Conservation (phyloP, 2,797 vertebrate species). For the Argya squamiceps region DNA sequence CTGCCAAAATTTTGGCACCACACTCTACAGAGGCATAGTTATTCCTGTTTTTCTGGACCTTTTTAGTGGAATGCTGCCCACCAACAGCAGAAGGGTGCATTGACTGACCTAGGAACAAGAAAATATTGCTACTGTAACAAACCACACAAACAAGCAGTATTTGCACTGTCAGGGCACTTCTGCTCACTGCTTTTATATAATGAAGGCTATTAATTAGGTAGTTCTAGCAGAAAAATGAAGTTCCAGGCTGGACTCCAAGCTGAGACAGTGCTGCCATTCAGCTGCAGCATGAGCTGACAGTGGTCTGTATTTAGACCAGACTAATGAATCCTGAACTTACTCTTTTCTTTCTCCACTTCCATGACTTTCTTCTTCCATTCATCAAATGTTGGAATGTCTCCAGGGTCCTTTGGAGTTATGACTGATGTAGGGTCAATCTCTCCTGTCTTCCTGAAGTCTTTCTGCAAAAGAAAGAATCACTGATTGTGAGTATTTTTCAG, state of each 20-base stretch:
- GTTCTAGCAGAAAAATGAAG: background rate
- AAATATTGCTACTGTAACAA: slow-evolving; percentile 4
- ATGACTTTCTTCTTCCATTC: slow-evolving; percentile 99
- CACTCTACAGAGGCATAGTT: slow-evolving; percentile 99
- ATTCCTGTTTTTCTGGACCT: slow-evolving; percentile 97
- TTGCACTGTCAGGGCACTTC: background rate
- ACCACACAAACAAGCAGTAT: background rate
- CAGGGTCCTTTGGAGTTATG: slow-evolving; percentile 82
- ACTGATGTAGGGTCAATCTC: slow-evolving; percentile 85
- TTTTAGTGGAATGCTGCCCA: slow-evolving; percentile 87
- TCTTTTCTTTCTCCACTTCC: slow-evolving; percentile 99
- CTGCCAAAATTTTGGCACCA: slow-evolving; percentile 96
- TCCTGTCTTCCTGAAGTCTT: slow-evolving; percentile 73
- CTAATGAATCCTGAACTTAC: slow-evolving; percentile 73
- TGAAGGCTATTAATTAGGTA: background rate
- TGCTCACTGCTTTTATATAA: background rate
- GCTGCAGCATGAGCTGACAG: background rate
- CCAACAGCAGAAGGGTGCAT: slow-evolving; percentile 88
- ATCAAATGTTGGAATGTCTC: slow-evolving; percentile 97
- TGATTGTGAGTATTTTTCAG: background rate
- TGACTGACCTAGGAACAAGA: slow-evolving; percentile 86
- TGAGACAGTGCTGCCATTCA: background rate
- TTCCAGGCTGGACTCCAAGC: background rate
- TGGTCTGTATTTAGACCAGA: background rate
- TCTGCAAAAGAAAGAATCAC: slow-evolving; percentile 60